Conservation (phyloP, 2,888 invertebrate genomes). For the Drosophila maculinotata region DNA sequence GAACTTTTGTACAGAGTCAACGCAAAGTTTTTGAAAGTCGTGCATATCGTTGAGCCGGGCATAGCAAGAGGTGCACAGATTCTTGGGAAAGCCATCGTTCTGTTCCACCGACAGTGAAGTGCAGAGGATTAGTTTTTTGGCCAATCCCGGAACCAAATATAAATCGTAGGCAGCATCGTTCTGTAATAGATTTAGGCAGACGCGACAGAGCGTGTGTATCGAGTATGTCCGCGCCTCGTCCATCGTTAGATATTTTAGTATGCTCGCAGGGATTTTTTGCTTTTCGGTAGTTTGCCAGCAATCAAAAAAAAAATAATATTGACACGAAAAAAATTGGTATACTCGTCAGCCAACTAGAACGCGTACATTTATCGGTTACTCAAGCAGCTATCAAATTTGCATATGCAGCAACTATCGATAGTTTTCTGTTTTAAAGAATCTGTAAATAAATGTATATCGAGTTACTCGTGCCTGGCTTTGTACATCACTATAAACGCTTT, state of each 20-base stretch:
- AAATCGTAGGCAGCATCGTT: slow-evolving; percentile 77
- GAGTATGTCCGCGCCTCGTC: slow-evolving; percentile 67
- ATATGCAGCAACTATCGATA: slow-evolving; percentile 11
- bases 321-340: slow-evolving; percentile 79
- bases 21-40: slow-evolving; percentile 81
- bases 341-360: slow-evolving; percentile 69
- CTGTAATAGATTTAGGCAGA: slow-evolving; percentile 78
- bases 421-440: neutral
- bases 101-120: slow-evolving; percentile 82
- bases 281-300: slow-evolving; percentile 55
- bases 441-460: neutral
- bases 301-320: slow-evolving; percentile 76
- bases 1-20: slow-evolving; percentile 80
- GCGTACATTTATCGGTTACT: slow-evolving; percentile 59
- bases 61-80: slow-evolving; percentile 79
- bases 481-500: slow-evolving; percentile 34
- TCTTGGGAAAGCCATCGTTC: slow-evolving; percentile 82
- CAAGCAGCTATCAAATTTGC: slow-evolving; percentile 19
- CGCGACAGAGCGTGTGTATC: slow-evolving; percentile 82
- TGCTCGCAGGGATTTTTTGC: slow-evolving; percentile 31
- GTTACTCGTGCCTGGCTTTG: slow-evolving; percentile 1
- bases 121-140: slow-evolving; percentile 80
- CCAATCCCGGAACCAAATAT: slow-evolving; percentile 79
- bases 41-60: slow-evolving; percentile 80
- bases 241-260: slow-evolving; percentile 43